Percentiles rank a stretch among this genome's conserved stretches.
Evolutionary conservation across 2,888 invertebrate genomes (phyloP).

Genomic region (Harpagoxenus sublaevis): DNA sequence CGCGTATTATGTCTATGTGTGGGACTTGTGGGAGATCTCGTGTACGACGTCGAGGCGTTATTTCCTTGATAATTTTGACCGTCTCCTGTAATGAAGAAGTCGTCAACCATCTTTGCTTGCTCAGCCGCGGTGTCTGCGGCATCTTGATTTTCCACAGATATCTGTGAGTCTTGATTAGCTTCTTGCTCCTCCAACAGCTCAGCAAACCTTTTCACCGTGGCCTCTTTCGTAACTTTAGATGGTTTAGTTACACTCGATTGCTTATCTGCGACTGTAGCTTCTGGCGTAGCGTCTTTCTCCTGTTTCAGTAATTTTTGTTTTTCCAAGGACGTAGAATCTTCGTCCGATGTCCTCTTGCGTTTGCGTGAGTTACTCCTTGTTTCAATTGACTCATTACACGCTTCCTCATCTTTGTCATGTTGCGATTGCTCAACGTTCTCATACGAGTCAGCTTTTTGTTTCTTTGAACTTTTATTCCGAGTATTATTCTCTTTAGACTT

Average conservation of each 20-base stretch:
- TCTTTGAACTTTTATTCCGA: conserved; percentile 33
- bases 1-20: not conserved
- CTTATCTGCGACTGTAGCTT: conserved; percentile 13
- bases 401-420: not conserved
- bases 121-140: not conserved
- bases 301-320: not conserved
- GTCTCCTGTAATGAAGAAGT: conserved; percentile 80
- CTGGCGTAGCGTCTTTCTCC: not conserved
- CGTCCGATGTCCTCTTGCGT: not conserved
- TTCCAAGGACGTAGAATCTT: not conserved
- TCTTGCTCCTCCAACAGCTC: conserved; percentile 74
- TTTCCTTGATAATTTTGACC: conserved; percentile 1
- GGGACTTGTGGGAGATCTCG: not conserved
- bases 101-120: conserved; percentile 72
- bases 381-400: not conserved
- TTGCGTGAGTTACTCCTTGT: not conserved
- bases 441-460: not conserved
- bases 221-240: conserved; percentile 67
- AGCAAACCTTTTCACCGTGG: conserved; percentile 78
- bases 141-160: not conserved
- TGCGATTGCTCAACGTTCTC: not conserved
- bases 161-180: not conserved
- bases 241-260: conserved; percentile 8
- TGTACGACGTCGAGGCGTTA: not conserved
- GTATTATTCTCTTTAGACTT: not conserved